A percentile compares a stretch with the other conserved stretches of the same genome.
These are phyloP conservation scores for Lucifuga dentata DNA, from an alignment of 2,113 vertebrate genomes.

Conservation along the genomic window DNA sequence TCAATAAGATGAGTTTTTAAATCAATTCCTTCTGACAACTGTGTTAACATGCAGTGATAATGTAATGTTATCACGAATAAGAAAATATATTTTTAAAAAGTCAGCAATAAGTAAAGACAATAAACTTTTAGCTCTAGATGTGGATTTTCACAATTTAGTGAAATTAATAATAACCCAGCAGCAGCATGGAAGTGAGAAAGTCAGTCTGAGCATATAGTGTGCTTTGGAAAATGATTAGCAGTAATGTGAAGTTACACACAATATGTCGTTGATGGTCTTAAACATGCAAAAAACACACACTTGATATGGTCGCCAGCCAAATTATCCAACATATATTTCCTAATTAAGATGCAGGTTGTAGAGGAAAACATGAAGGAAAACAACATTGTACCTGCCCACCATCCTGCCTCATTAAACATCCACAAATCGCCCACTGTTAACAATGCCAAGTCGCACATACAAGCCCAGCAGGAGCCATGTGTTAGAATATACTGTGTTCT, in stretches of 20 bases:
- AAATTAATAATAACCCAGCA: no score
- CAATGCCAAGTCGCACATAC: constrained; percentile 66
- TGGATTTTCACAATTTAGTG: no score
- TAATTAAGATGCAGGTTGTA: constrained; percentile 41
- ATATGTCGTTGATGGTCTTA: neutral
- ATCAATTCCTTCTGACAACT: no score
- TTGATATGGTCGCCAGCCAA: constrained; percentile 36
- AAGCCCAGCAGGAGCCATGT: constrained; percentile 60
- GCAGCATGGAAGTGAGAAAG: no score
- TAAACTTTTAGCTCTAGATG: no score
- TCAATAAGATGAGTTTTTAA: no score
- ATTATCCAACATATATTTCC: constrained; percentile 55
- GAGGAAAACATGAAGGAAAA: constrained; percentile 68
- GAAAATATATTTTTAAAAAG: no score
- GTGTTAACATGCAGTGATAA: no score
- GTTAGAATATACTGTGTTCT: constrained; percentile 57
- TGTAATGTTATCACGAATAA: no score
- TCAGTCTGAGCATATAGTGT: no score
- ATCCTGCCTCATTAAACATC: constrained; percentile 71
- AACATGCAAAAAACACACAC: constrained; percentile 21
- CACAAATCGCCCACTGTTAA: constrained; percentile 54
- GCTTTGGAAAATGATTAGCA: neutral
- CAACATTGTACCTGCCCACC: constrained; percentile 67
- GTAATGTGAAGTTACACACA: neutral
- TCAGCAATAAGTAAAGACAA: no score